phyloP scores from a whole-genome alignment of 2,113 vertebrate genomes.

The Tychaedon coryphoeus region DNA sequence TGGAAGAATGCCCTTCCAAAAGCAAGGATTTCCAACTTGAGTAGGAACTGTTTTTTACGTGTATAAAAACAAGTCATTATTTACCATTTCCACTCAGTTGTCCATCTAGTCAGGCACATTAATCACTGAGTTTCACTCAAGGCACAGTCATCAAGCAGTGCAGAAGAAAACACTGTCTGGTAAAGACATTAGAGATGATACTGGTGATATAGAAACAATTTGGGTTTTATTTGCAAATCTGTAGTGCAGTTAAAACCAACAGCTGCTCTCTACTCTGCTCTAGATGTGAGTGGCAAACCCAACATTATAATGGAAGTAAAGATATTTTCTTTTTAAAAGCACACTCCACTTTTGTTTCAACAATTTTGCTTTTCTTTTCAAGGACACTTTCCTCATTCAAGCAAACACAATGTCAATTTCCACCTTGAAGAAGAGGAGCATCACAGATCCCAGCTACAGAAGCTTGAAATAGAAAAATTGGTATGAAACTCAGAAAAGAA shows the following conservation, averaged over 20 bases:
- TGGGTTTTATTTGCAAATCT: neutral
- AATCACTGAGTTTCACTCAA: neutral
- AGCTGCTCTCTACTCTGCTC: neutral
- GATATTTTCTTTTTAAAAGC: neutral
- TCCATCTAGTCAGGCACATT: neutral
- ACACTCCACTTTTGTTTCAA: neutral
- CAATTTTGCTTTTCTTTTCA: neutral
- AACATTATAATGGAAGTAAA: neutral
- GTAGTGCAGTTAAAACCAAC: neutral
- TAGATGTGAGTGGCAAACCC: neutral
- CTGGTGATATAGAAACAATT: neutral
- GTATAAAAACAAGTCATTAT: constrained; percentile 32
- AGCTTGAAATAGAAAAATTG: neutral
- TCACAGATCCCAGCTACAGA: neutral
- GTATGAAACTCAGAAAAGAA: neutral
- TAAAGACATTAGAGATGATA: constrained; percentile 30
- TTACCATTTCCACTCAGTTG: constrained; percentile 36
- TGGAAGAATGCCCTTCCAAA: constrained; percentile 22
- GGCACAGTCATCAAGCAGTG: neutral
- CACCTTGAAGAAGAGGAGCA: neutral
- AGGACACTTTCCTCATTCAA: neutral
- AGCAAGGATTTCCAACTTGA: constrained; percentile 36
- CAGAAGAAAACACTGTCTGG: constrained; percentile 6
- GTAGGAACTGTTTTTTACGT: neutral
- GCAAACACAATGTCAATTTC: neutral